Evolutionary conservation across 1,140 invertebrate species (phyloP), one percentile per base, ranked within the genome.

Genomic region (Scaptomyza montana): DNA sequence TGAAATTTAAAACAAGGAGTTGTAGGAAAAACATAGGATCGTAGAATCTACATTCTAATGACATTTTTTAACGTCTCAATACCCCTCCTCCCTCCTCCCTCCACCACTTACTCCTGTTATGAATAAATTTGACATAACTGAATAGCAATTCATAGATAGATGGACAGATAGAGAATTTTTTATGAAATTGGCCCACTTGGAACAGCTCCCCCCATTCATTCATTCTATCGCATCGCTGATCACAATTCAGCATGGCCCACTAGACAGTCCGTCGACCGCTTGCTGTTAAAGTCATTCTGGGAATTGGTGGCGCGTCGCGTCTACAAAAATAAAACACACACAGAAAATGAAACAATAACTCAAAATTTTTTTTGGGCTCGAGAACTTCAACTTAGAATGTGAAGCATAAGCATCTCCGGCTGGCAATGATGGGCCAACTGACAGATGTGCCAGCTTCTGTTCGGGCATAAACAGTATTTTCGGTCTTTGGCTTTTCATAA

Each of bases 391-490:
- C 47, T 62, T 47, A 55, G 60, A 75, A 69, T 74, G 59, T 77
- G 47, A 61, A 69, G 66, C 78, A 80, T 70, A 69, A 78, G 76
- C 70, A 61, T 43, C 56, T 65, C 50, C 39, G 53, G 71, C 65
- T 74, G 51, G 36, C 56, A 57, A n/a, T 76, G 82, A 87, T 86
- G 81, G 78, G 63, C 33, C 57, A 86, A 55, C 82, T 87, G 82
- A 89, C 82, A 87, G 82, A 87, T 87, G 84, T 59, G 84, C 53
- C 56, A 66, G 78, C 73, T 33, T 47, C 36, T 28, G 41, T n/a
- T 33, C 16, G 21, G 61, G 78, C 66, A 87, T 87, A 87, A 87
- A 87, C 82, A 87, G 77, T 25, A 25, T 25, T 55, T 67, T 55
- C 30, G 39, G 45, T 61, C 16, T 49, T 45, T 50, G 50, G 62